Conservation (phyloP, 2,113 vertebrate genomes). For the Coreoperca whiteheadi region DNA sequence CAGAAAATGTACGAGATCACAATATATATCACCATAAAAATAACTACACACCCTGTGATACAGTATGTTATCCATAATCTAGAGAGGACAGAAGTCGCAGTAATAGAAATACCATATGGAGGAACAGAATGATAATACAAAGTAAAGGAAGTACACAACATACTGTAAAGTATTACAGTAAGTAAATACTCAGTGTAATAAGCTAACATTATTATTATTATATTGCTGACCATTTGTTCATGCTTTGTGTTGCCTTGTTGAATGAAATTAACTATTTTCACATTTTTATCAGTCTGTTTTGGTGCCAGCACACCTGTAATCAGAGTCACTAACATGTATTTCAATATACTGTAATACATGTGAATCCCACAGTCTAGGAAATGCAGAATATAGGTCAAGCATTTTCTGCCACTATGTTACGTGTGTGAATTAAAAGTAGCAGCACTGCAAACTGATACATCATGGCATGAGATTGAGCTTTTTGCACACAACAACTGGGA, state of each 20-base stretch:
- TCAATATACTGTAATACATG: conserved; percentile 3
- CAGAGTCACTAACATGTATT: neutral
- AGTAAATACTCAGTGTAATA: neutral
- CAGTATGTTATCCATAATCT: neutral
- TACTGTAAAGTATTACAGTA: neutral
- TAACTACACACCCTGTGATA: neutral
- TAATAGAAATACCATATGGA: neutral
- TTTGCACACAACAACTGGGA: conserved; percentile 55
- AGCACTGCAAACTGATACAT: conserved; percentile 22
- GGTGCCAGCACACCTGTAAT: neutral
- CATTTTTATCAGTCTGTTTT: neutral
- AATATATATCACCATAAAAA: no score
- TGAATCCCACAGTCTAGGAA: conserved; percentile 20
- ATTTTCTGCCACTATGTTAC: conserved; percentile 13
- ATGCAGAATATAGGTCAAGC: conserved; percentile 46
- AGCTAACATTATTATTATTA: neutral
- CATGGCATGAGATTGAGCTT: conserved; percentile 40
- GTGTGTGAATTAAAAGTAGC: conserved; percentile 18
- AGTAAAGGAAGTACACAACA: neutral
- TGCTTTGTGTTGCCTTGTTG: neutral
- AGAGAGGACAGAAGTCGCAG: neutral
- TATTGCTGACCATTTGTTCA: neutral
- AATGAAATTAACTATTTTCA: conserved; percentile 12
- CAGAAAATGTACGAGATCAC: neutral
- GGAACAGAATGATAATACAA: neutral